phyloP scores from a whole-genome alignment of 1,140 invertebrate genomes.

The Drosophila nigromelanica region DNA sequence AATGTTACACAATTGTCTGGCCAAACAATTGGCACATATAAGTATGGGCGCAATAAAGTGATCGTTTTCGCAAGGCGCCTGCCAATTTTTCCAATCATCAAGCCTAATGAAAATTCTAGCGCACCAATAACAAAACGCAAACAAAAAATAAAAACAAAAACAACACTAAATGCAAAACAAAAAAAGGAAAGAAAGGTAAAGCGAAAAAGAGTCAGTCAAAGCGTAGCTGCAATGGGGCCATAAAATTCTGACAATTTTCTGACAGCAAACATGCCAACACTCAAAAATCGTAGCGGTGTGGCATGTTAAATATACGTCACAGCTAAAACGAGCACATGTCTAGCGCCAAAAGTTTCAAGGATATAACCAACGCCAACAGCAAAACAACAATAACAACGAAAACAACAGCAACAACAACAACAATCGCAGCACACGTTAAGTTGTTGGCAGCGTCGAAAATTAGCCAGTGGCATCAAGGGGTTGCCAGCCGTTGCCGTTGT shows the following conservation, averaged over 20 bases:
- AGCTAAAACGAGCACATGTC: conserved; percentile 75
- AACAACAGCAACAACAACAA: conserved; percentile 24
- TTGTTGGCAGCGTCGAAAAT: conserved; percentile 64
- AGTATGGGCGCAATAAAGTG: conserved; percentile 54
- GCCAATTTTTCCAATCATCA: conserved; percentile 81
- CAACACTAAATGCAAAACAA: conserved; percentile 11
- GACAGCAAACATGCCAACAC: conserved; percentile 82
- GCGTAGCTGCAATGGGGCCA: conserved; percentile 53
- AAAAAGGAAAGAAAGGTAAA: not conserved
- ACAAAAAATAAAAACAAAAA: conserved; percentile 6
- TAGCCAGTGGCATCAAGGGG: conserved; percentile 54
- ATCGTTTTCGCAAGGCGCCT: conserved; percentile 70
- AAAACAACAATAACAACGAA: conserved; percentile 23
- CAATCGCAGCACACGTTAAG: conserved; percentile 52
- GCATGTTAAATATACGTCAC: conserved; percentile 81
- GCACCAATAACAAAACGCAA: conserved; percentile 18
- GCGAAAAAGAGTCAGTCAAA: conserved; percentile 1
- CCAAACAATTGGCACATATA: conserved; percentile 59
- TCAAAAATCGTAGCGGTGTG: conserved; percentile 76
- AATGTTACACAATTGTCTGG: conserved; percentile 57
- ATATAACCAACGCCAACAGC: conserved; percentile 61
- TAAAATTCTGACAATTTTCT: conserved; percentile 81
- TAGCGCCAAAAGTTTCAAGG: conserved; percentile 77
- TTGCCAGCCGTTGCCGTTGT: conserved; percentile 26
- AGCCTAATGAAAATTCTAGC: conserved; percentile 75